Evolutionary conservation across 2,797 vertebrate genomes (phyloP), one percentile per base, ranked within the genome.

Genomic region (Enteromius mattozi): DNA sequence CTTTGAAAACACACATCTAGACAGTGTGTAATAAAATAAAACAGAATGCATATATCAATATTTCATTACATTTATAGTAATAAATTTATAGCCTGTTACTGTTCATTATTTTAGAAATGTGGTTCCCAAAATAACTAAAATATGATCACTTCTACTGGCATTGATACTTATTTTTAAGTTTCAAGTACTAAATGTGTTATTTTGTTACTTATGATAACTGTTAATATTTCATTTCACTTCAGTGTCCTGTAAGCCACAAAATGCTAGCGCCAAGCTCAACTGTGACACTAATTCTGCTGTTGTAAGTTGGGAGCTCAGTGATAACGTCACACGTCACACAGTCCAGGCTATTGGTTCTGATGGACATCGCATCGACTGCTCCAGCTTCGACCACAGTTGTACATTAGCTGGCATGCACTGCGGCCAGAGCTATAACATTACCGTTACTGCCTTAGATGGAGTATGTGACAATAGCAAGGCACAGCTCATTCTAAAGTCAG

Each of bases 231-330:
- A n/a, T 42, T 78, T 63, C 14, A 42, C 14, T 78, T 30, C 66
- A 89, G 89, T 83, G 2, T 84, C 88, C n/a, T 90, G 89, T 65
- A 79, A 77, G 51, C 81, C 87, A 45, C 86, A 89, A 81, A 81
- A 87, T 35, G 84, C 70, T 12, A 74, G 49, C 2, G 83, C 75
- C 2, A 54, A 82, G 21, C n/a, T 88, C 30, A 45, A 77, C 54
- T 90, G 89, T 77, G 24, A 56, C 63, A 71, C 71, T 69, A 87
- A 88, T 49, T 68, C 59, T 47, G 88, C 80, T 13, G 42, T 80
- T 17, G 87, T 90, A 40, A 76, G 68, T 12, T 90, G 89, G 89
- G 72, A 76, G 81, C 42, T 74, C 17, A 65, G 69, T 8, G 69
- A 86, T 61, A 69, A 77, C 12, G 47, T 71, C 19, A 40, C 35